Percentiles rank a stretch among this genome's conserved stretches.
phyloP scores from a whole-genome alignment of 2,888 invertebrate species.

The Stenoptilia bipunctidactyla region DNA sequence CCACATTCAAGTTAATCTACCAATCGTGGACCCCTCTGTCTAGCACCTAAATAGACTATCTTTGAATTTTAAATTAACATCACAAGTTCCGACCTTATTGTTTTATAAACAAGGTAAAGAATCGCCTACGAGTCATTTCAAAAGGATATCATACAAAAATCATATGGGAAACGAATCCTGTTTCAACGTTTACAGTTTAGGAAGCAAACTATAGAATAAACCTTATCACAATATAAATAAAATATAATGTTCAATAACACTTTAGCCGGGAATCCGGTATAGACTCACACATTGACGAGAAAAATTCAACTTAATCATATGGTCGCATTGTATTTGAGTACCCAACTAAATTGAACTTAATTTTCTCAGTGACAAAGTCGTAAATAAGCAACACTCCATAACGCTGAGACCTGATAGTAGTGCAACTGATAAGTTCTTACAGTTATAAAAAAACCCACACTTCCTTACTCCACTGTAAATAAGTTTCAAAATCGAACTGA shows the following conservation, averaged over 20 bases:
- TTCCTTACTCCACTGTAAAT: fast-evolving
- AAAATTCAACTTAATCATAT: slow-evolving; percentile 51
- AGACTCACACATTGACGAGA: slow-evolving; percentile 29
- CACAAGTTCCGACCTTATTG: slow-evolving; percentile 21
- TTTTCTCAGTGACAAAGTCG: fast-evolving
- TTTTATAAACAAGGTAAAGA: slow-evolving; percentile 10
- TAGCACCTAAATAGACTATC: slow-evolving; percentile 36
- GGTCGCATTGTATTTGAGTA: slow-evolving; percentile 19
- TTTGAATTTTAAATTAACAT: slow-evolving; percentile 10
- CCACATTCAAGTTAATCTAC: slow-evolving; percentile 24
- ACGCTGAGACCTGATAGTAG: slow-evolving; percentile 1
- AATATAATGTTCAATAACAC: slow-evolving; percentile 8
- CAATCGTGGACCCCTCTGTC: slow-evolving; percentile 31
- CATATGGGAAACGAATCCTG: slow-evolving; percentile 62
- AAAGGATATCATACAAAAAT: slow-evolving; percentile 59
- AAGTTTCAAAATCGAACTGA: slow-evolving; percentile 15
- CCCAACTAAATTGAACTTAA: slow-evolving; percentile 16
- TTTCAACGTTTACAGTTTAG: slow-evolving; percentile 30
- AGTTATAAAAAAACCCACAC: neutral
- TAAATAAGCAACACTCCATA: slow-evolving; percentile 2
- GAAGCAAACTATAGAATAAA: slow-evolving; percentile 14
- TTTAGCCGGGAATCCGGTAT: slow-evolving; percentile 24
- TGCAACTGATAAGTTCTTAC: neutral
- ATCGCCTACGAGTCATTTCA: slow-evolving; percentile 13
- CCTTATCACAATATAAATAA: neutral